Conservation (phyloP, 2,888 invertebrate genomes). For the Eristalis pertinax region DNA sequence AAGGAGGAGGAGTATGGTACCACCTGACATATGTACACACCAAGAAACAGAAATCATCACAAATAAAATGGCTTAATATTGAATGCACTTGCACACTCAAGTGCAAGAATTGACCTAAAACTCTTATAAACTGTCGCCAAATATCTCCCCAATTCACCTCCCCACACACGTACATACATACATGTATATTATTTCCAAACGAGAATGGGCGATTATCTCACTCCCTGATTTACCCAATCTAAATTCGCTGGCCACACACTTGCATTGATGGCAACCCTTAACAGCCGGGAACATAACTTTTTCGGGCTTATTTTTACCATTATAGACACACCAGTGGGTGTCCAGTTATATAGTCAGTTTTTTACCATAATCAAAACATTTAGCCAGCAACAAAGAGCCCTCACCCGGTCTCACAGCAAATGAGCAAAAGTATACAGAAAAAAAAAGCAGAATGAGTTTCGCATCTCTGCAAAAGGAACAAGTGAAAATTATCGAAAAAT, state of each 20-base stretch:
- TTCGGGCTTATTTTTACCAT: constrained; percentile 27
- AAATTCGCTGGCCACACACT: constrained; percentile 8
- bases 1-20: too few relatives aligned
- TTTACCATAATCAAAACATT: constrained; percentile 62
- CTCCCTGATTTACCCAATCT: constrained; percentile 1
- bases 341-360: constrained; percentile 21
- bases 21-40: too few relatives aligned
- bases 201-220: neutral
- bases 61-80: too few relatives aligned
- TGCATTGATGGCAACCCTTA: constrained; percentile 8
- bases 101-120: neutral
- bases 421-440: constrained; percentile 42
- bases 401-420: constrained; percentile 29
- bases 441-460: neutral
- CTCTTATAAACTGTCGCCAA: neutral
- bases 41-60: too few relatives aligned
- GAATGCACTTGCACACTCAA: too few relatives aligned
- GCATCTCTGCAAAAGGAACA: constrained; percentile 19
- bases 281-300: constrained; percentile 2
- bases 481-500: constrained; percentile 36
- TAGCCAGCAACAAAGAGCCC: constrained; percentile 44
- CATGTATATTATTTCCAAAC: neutral
- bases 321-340: constrained; percentile 29
- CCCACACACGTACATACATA: neutral
- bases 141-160: neutral